Conservation (phyloP, 2,113 vertebrate species). For the Rhineura floridana region DNA sequence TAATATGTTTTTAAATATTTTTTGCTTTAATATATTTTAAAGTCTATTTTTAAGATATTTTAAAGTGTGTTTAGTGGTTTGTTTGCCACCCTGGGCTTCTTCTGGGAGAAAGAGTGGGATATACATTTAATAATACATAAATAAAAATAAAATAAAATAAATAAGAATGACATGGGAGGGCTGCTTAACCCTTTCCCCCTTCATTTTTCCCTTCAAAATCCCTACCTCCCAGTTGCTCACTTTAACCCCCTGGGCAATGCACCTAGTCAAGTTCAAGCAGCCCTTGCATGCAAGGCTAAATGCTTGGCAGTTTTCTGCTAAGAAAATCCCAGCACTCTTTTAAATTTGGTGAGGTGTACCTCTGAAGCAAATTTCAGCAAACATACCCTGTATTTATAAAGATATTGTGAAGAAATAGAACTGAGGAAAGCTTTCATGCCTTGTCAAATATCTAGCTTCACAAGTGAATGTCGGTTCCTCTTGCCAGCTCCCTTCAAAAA, state of each 20-base stretch:
- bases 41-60: too few species aligned
- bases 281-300: background rate
- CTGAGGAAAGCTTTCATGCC: background rate
- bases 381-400: background rate
- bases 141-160: background rate
- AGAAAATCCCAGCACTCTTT: slow-evolving; percentile 28
- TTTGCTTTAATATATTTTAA: too few species aligned
- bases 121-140: too few species aligned
- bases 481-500: background rate
- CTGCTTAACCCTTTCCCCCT: too few species aligned
- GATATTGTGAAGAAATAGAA: slow-evolving; percentile 34
- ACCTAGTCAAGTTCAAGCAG: background rate
- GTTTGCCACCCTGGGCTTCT: too few species aligned
- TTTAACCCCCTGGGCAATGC: background rate
- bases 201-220: background rate
- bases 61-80: too few species aligned
- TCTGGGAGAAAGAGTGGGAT: too few species aligned
- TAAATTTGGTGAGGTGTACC: slow-evolving; percentile 2
- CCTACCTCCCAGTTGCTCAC: background rate
- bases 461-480: background rate
- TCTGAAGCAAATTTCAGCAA: background rate
- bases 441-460: background rate
- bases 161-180: background rate
- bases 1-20: too few species aligned
- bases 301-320: background rate